Evolutionary conservation across 1,140 invertebrate genomes (phyloP), one percentile per base, ranked within the genome.

Genomic region (Tribolium madens): DNA sequence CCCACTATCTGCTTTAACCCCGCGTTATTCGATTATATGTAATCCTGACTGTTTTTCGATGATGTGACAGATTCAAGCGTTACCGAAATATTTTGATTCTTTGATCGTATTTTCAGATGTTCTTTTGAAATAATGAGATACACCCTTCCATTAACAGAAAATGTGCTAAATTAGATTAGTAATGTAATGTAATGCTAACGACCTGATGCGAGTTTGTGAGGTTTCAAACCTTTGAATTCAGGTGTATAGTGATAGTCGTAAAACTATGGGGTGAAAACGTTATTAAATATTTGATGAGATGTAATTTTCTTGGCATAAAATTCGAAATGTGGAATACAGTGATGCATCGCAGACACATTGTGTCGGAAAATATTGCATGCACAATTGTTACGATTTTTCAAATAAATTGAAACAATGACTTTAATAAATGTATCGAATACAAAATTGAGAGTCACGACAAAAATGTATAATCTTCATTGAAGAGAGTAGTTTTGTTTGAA

Each of bases 261-360:
- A 57, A 57, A 57, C 52, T 57, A 57, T 57, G 47, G 47, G 12
- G 47, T 50, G 48, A 4, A 12, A 18, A 57, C 52, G 52, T 21
- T n/a, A n/a, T n/a, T 57, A 57, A 57, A 57, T 57, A 21, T 57
- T 57, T 57, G 52, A 57, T 21, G 52, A 57, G 14, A 17, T n/a
- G 17, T 57, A 57, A 57, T 21, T n/a, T 17, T 36, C 33, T n/a
- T 42, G 36, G 36, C 36, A 42, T 42, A 42, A 42, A 42, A 42
- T 42, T 7, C n/a, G 36, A 42, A 36, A 42, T 42, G n/a, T 42
- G n/a, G 36, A 7, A 9, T 42, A 42, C 36, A n/a, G 36, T 42
- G 36, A 42, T 42, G 36, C 9, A 42, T 42, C 36, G 36, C 4
- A 42, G 36, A 42, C 9, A 42, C 36, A 42, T n/a, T 42, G 36